Conservation (phyloP, 35 echinoderm and acorn worm genomes). For the Chiridota heheva region DNA sequence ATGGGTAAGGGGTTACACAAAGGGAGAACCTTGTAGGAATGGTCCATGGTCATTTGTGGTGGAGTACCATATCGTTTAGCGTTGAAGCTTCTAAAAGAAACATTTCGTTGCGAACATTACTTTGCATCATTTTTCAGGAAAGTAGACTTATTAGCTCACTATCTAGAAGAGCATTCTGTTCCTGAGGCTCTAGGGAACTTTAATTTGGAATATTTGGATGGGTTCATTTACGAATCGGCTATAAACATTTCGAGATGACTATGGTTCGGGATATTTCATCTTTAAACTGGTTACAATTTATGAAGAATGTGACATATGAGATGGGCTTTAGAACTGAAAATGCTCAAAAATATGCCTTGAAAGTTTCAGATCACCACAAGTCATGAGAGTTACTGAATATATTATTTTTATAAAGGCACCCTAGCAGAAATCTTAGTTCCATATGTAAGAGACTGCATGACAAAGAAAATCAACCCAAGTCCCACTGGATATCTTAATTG, state of each 20-base stretch:
- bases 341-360: slow-evolving; percentile 49
- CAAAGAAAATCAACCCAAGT: background rate
- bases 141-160: no score
- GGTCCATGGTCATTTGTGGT: slow-evolving; percentile 18
- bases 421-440: slow-evolving; percentile 49
- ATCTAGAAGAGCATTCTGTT: background rate
- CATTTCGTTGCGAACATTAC: slow-evolving; percentile 11
- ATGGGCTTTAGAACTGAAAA: slow-evolving; percentile 51
- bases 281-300: slow-evolving; percentile 19
- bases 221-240: slow-evolving; percentile 19
- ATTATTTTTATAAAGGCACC: slow-evolving; percentile 11
- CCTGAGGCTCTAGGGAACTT: background rate
- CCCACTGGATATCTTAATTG: slow-evolving; percentile 10
- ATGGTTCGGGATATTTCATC: background rate
- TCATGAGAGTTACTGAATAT: slow-evolving; percentile 54
- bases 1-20: background rate
- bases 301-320: slow-evolving; percentile 18
- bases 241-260: slow-evolving; percentile 10
- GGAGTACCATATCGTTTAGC: slow-evolving; percentile 16
- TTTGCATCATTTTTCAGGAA: background rate
- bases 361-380: slow-evolving; percentile 47
- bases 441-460: slow-evolving; percentile 18
- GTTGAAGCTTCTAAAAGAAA: slow-evolving; percentile 22
- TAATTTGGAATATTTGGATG: background rate
- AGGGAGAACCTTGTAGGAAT: background rate